A percentile compares a stretch with the other conserved stretches of the same genome.
Evolutionary conservation across 2,113 vertebrate genomes (phyloP).

Genomic region (Anolis carolinensis): DNA sequence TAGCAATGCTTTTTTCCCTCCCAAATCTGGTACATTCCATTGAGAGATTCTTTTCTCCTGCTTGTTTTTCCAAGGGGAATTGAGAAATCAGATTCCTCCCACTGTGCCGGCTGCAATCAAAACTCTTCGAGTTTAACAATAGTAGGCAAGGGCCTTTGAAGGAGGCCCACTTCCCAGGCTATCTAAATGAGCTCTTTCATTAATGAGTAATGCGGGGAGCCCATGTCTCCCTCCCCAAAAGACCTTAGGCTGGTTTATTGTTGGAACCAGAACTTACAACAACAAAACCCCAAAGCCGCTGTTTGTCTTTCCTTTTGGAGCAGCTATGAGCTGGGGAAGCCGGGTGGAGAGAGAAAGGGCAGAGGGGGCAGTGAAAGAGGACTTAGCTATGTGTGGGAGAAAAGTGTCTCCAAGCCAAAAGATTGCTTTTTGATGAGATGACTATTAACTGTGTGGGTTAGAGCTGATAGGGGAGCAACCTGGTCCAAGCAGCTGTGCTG

Average conservation of each 20-base stretch:
- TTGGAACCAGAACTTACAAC: not conserved
- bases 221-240: not conserved
- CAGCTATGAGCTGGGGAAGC: not conserved
- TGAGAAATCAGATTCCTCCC: slow-evolving; percentile 12
- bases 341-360: too few relatives aligned
- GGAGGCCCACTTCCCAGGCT: slow-evolving; percentile 4
- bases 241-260: slow-evolving; percentile 1
- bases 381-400: not conserved
- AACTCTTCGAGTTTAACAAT: slow-evolving; percentile 12
- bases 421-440: not conserved
- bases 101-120: not conserved
- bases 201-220: slow-evolving; percentile 8
- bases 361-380: not conserved
- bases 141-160: slow-evolving; percentile 14
- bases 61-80: slow-evolving; percentile 25
- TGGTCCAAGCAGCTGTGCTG: not conserved
- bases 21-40: not conserved
- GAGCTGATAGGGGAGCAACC: not conserved
- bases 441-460: not conserved
- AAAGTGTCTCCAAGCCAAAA: not conserved
- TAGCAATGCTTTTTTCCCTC: not conserved
- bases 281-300: slow-evolving; percentile 3
- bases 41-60: not conserved
- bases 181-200: slow-evolving; percentile 21
- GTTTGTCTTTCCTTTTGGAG: slow-evolving; percentile 3